Base-by-base conservation (phyloP, 2,888 invertebrate species). In the Leucophenga montana region DNA sequence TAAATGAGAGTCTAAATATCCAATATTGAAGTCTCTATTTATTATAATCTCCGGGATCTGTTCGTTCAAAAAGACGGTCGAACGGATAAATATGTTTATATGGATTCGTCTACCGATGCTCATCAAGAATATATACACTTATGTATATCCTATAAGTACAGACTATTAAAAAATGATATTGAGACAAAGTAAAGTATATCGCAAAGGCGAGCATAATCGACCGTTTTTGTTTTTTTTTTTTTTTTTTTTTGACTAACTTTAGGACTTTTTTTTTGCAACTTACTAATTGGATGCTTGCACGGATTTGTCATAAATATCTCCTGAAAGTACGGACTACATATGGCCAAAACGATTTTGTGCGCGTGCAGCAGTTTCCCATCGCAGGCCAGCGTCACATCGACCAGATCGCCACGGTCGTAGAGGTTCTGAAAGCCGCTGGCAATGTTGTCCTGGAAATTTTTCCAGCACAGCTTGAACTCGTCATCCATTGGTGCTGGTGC, bases 271-370 rank as follows among this genome's bases (percentile, higher is more conserved):
- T 33, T n/a, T 8, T 78, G 27, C 27, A 27, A 89, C 89, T 89
- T 78, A 89, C 89, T 89, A 77, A 89, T 89, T 59, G 89, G 89
- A 85, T 89, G 89, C 77, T 89, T 88, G 81, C 89, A 89, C 65
- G 89, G 89, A 85, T 89, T 89, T 62, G 88, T 88, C 50, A 88
- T 88, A 79, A 88, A 90, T 83, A 87, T 89, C 78, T 89, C 89
- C 74, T 89, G 89, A 77, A 90, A 90, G 78, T 90, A 90, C 2
- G 90, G 89, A 77, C 90, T 90, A 75, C 90, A 90, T 66, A 90
- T 90, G 16, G 90, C 90, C 74, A 90, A 82, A 18, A 90, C 90
- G 65, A 90, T 89, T 84, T 90, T 90, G 78, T 90, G 90, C 13
- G 90, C 90, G 77, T 90, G 90, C 67, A 90, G 82, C 54, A 89